Percentiles rank a stretch among this genome's conserved stretches.
These are phyloP conservation scores for Cephus spinipes DNA, from an alignment of 2,888 invertebrate genomes.

Conservation along the genomic window DNA sequence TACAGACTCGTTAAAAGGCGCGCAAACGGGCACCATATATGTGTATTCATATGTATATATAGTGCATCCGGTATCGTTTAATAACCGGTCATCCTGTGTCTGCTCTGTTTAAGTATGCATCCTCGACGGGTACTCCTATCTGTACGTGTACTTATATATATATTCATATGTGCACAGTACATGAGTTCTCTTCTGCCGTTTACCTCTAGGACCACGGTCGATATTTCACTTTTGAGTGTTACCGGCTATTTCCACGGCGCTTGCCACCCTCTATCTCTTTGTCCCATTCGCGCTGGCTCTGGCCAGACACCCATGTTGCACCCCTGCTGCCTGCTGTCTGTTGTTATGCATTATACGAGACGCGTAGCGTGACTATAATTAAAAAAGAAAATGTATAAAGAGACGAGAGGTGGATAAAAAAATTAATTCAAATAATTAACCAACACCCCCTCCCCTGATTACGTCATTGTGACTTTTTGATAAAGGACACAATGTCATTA, in stretches of 20 bases:
- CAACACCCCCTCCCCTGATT: background rate
- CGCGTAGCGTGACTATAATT: background rate
- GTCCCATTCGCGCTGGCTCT: background rate
- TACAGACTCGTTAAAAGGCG: background rate
- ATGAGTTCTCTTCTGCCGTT: background rate
- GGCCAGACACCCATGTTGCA: background rate
- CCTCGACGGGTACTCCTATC: background rate
- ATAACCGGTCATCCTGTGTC: constrained; percentile 23
- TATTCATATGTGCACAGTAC: background rate
- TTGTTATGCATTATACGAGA: background rate
- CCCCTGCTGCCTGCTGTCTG: background rate
- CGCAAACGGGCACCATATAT: background rate
- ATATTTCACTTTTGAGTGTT: background rate
- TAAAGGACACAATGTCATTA: background rate
- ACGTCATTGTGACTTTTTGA: background rate
- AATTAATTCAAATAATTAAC: background rate
- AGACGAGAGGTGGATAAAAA: background rate
- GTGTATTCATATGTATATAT: background rate
- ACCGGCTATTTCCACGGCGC: background rate
- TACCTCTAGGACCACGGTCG: background rate
- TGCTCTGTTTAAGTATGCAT: background rate
- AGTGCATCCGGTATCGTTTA: constrained; percentile 17
- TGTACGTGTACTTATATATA: background rate
- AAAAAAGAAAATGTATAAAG: background rate
- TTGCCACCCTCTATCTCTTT: background rate